These are phyloP conservation scores for Arctia plantaginis DNA, from an alignment of 2,888 invertebrate genomes.

Conservation along the genomic window DNA sequence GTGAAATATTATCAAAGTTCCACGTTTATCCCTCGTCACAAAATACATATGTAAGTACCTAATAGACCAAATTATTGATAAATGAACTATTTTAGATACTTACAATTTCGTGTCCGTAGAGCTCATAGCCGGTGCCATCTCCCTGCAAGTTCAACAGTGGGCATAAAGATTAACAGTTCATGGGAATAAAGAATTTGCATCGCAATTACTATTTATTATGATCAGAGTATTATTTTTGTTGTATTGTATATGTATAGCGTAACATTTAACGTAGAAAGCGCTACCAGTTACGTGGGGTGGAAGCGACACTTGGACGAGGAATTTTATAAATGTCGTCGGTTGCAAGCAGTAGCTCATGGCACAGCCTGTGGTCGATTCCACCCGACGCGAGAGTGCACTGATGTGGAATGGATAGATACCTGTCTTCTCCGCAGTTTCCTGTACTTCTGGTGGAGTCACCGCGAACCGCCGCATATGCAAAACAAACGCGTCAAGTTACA, in stretches of 20 bases:
- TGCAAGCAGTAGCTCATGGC: neutral
- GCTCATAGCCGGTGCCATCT: conserved; percentile 91
- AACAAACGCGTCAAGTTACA: conserved; percentile 56
- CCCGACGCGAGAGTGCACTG: neutral
- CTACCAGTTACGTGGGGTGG: neutral
- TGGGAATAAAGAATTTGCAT: neutral
- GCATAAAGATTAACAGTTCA: conserved; percentile 82
- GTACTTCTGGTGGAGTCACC: conserved; percentile 89
- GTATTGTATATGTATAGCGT: too few relatives aligned
- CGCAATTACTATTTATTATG: neutral
- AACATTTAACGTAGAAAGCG: neutral
- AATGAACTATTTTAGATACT: conserved; percentile 64
- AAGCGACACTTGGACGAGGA: neutral
- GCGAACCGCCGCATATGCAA: conserved; percentile 50
- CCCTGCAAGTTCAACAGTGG: conserved; percentile 90
- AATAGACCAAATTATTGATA: neutral
- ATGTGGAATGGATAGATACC: conserved; percentile 85
- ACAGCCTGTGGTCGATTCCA: neutral
- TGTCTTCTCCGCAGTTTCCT: conserved; percentile 93
- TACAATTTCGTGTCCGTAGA: conserved; percentile 90
- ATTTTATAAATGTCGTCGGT: neutral
- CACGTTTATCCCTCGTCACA: too few relatives aligned
- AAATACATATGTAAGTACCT: too few relatives aligned
- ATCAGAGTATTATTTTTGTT: neutral
- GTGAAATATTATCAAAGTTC: too few relatives aligned